Evolutionary conservation across 2,113 vertebrate species (phyloP).

Genomic region (Vulpes lagopus): DNA sequence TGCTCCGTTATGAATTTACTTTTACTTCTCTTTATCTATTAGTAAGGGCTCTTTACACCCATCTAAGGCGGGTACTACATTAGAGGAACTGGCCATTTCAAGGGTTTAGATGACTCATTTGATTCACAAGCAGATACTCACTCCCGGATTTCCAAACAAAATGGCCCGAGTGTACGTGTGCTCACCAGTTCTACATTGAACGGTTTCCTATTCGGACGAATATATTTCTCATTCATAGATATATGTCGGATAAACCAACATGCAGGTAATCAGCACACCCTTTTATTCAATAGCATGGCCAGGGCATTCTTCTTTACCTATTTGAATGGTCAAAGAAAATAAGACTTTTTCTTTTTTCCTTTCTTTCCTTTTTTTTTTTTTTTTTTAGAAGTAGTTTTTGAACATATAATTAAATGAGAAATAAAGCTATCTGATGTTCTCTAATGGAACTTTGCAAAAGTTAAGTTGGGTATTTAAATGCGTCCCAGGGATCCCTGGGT

Average conservation of each 20-base stretch:
- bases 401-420: conserved; percentile 25
- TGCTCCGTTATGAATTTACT: neutral
- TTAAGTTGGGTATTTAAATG: neutral
- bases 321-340: neutral
- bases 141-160: neutral
- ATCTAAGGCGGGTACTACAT: neutral
- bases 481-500: no score
- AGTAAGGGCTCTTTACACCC: neutral
- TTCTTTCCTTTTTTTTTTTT: no score
- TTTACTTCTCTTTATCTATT: neutral
- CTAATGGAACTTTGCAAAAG: neutral
- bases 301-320: neutral
- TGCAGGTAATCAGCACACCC: neutral
- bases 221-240: neutral
- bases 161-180: neutral
- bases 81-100: neutral
- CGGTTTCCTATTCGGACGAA: neutral
- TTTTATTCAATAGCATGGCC: neutral
- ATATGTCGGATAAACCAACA: neutral
- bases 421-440: neutral
- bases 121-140: neutral
- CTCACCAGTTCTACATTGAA: neutral
- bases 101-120: neutral
- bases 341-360: neutral
- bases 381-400: neutral